These are phyloP conservation scores for Vultur gryphus DNA, from an alignment of 2,797 vertebrate genomes.

Conservation along the genomic window DNA sequence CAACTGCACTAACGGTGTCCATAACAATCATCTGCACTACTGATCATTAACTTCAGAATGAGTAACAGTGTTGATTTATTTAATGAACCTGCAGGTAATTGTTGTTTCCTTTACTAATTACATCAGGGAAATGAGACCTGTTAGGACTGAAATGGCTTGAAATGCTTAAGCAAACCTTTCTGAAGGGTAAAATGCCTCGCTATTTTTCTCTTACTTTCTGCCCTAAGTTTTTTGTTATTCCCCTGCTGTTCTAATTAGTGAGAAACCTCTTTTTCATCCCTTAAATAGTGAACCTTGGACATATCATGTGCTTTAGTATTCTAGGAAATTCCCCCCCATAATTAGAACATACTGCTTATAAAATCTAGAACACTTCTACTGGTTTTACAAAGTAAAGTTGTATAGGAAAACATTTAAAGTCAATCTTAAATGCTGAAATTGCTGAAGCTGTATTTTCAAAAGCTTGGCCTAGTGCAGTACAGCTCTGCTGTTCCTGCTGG, in stretches of 20 bases:
- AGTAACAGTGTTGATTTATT: constrained; percentile 64
- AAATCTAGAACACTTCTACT: background rate
- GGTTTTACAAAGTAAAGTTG: background rate
- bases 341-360: background rate
- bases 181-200: constrained; percentile 10
- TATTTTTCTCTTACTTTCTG: background rate
- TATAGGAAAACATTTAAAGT: background rate
- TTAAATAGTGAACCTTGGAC: background rate
- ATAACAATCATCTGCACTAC: constrained; percentile 58
- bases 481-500: background rate
- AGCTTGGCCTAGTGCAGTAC: background rate
- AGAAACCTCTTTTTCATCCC: constrained; percentile 5
- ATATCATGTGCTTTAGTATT: background rate
- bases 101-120: constrained; percentile 66
- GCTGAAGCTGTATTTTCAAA: background rate
- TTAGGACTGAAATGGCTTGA: constrained; percentile 49
- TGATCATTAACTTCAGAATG: constrained; percentile 67
- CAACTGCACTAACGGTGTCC: constrained; percentile 11
- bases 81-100: constrained; percentile 66
- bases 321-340: background rate
- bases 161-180: constrained; percentile 15
- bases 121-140: constrained; percentile 57
- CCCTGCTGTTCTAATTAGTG: background rate
- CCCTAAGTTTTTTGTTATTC: background rate
- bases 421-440: background rate